Evolutionary conservation across 2,888 invertebrate genomes (phyloP), one percentile per base, ranked within the genome.

Genomic region (Acronicta alni): DNA sequence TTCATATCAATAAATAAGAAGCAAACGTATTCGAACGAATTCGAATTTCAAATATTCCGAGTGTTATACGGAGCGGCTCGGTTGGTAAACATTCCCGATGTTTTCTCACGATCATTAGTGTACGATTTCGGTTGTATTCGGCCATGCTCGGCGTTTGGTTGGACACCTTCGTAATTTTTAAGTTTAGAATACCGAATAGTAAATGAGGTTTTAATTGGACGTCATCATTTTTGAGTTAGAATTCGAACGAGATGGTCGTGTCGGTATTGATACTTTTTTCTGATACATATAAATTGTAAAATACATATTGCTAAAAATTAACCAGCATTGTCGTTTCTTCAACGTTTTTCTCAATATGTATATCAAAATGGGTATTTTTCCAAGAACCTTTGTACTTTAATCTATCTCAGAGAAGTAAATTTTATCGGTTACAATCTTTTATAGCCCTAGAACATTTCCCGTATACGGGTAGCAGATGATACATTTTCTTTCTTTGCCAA

Each of bases 61-160:
- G 52, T 71, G 58, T 57, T 68, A 61, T 67, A 52, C 72, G 53
- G 48, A 67, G 57, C 48, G 60, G 54, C 46, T 61, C 67, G 67
- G 65, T 57, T 53, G 61, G 63, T 57, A 58, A 67, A 75, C 79
- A 79, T 80, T 77, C 75, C 73, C 60, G 65, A 69, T 72, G 69
- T 72, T 69, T 82, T 82, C 82, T 78, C 84, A 84, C 84, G 84
- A 76, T 82, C 84, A 82, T 84, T 84, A 84, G 78, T 64, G 52
- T 67, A 53, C 59, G 75, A 69, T 72, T 73, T 75, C 64, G 73
- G 53, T 44, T 66, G 48, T 59, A 32, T 57, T 75, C 72, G 57
- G 49, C 57, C 44, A 41, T 55, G 42, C 56, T 78, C 64, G 60
- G 46, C 57, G 64, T 54, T 61, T 53, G 57, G 47, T 58, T 45